These are phyloP conservation scores for Parasteatoda tepidariorum DNA, from an alignment of 1,140 invertebrate species.

Conservation along the genomic window DNA sequence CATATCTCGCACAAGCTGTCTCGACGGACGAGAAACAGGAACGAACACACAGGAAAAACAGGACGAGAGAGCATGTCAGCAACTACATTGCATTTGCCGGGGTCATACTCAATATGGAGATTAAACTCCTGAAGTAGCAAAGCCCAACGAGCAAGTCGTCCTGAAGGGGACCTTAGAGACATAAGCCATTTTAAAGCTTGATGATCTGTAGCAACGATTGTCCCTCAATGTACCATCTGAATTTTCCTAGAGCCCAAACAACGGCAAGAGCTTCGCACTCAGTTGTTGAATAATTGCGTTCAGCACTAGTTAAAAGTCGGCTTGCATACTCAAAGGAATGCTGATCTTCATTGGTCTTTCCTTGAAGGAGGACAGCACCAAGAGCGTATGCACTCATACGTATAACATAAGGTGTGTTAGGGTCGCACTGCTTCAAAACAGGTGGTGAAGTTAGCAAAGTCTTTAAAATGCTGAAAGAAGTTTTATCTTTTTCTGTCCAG, in stretches of 20 bases:
- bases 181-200: not conserved
- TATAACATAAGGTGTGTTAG: slow-evolving; percentile 62
- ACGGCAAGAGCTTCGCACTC: slow-evolving; percentile 63
- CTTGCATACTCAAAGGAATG: slow-evolving; percentile 62
- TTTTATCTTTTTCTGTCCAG: slow-evolving; percentile 48
- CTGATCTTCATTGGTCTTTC: not conserved
- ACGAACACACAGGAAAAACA: no score
- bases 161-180: not conserved
- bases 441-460: slow-evolving; percentile 62
- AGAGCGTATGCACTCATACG: not conserved
- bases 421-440: slow-evolving; percentile 61
- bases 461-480: slow-evolving; percentile 60
- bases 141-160: not conserved
- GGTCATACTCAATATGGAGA: not conserved
- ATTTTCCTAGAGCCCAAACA: slow-evolving; percentile 62
- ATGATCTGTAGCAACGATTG: not conserved
- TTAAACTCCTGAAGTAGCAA: not conserved
- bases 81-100: not conserved
- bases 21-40: no score
- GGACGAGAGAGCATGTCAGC: not conserved
- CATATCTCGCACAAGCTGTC: not conserved
- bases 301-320: not conserved
- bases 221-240: slow-evolving; percentile 63
- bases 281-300: slow-evolving; percentile 63
- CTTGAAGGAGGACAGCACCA: not conserved